Percentiles rank a stretch among this genome's conserved stretches.
Conservation (phyloP, 2,113 vertebrate species). For the Junco hyemalis region DNA sequence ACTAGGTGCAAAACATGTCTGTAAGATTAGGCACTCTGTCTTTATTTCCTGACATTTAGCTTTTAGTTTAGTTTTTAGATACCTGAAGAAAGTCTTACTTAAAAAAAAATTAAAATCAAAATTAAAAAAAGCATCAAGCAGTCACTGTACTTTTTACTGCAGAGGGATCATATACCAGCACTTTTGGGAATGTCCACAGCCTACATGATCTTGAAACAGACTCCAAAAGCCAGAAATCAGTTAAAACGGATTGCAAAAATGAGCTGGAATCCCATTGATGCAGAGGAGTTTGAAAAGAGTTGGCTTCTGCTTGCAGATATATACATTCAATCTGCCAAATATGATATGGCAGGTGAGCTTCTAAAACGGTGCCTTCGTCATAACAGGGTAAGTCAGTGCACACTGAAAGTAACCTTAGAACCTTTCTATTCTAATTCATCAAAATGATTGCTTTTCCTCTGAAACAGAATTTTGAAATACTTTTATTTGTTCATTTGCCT, state of each 20-base stretch:
- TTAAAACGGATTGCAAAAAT: constrained; percentile 95
- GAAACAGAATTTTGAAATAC: neutral
- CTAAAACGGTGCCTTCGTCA: constrained; percentile 89
- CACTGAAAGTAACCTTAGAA: neutral
- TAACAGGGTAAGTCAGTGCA: constrained; percentile 82
- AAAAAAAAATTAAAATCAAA: neutral
- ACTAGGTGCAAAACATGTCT: neutral
- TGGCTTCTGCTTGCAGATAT: constrained; percentile 96
- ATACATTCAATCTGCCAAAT: constrained; percentile 97
- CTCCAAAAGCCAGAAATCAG: constrained; percentile 91
- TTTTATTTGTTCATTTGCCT: neutral
- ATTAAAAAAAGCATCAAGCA: neutral
- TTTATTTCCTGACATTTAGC: neutral
- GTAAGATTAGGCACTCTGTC: neutral
- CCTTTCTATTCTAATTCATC: neutral
- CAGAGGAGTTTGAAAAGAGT: constrained; percentile 97
- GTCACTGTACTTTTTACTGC: constrained; percentile 1
- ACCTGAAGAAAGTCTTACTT: neutral
- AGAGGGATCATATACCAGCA: constrained; percentile 95
- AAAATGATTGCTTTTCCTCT: neutral
- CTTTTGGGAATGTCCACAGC: constrained; percentile 95
- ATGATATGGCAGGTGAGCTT: constrained; percentile 91
- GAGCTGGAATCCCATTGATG: constrained; percentile 93
- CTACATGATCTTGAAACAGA: constrained; percentile 97
- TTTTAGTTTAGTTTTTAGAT: neutral